Percentiles rank a stretch among this genome's conserved stretches.
These are phyloP conservation scores for Agelastica alni DNA, from an alignment of 2,888 invertebrate genomes.

Conservation along the genomic window DNA sequence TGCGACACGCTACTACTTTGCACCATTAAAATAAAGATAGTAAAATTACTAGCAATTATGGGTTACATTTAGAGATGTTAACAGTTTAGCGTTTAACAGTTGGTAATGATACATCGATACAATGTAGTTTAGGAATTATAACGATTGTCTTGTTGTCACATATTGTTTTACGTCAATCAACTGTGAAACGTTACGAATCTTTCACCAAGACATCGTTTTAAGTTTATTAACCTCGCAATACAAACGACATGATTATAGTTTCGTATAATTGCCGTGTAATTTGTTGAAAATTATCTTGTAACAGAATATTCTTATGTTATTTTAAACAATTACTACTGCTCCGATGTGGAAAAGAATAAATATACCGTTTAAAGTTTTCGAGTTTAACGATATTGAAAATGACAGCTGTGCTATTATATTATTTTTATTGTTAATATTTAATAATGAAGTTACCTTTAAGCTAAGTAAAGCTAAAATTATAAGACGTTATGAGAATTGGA, in stretches of 20 bases:
- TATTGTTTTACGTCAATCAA: conserved; percentile 22
- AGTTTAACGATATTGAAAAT: not conserved
- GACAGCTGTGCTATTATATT: too few species aligned
- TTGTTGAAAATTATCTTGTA: conserved; percentile 11
- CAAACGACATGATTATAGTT: conserved; percentile 17
- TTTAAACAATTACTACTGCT: conserved; percentile 9
- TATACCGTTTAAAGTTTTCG: not conserved
- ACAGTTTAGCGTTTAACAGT: not conserved
- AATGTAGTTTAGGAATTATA: not conserved
- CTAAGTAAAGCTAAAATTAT: too few species aligned
- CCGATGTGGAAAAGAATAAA: conserved; percentile 3
- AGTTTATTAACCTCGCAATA: conserved; percentile 19
- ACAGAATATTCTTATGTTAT: conserved; percentile 13
- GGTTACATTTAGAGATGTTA: too few species aligned
- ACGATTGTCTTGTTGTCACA: conserved; percentile 5
- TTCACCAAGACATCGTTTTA: conserved; percentile 17
- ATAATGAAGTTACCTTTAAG: too few species aligned
- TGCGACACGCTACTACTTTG: too few species aligned
- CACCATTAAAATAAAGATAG: too few species aligned
- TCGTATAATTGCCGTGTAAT: conserved; percentile 12
- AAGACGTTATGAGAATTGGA: too few species aligned
- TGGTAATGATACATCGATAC: not conserved
- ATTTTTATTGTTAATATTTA: too few species aligned
- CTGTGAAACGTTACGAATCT: conserved; percentile 19
- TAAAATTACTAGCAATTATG: too few species aligned